Evolutionary conservation across 2,797 vertebrate species (phyloP).

Genomic region (Pangasius macronema): DNA sequence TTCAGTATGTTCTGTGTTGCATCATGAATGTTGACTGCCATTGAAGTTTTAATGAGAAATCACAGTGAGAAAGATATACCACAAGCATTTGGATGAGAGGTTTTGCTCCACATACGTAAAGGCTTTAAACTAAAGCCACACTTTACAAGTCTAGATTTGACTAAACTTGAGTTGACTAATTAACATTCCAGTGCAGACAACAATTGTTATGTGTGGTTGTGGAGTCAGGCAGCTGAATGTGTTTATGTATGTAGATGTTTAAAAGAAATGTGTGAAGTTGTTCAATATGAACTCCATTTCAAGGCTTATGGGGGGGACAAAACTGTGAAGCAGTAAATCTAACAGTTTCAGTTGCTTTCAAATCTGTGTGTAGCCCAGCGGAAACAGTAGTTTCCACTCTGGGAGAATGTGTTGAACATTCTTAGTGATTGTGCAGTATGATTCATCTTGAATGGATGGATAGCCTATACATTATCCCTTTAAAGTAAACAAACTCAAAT

Average conservation of each 20-base stretch:
- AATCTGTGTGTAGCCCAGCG: conserved; percentile 29
- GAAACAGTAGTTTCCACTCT: conserved; percentile 46
- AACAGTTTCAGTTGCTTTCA: conserved; percentile 10
- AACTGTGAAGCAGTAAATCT: not conserved
- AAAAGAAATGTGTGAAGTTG: conserved; percentile 2
- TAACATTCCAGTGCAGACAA: conserved; percentile 27
- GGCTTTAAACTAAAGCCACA: conserved; percentile 7
- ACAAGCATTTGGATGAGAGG: conserved; percentile 31
- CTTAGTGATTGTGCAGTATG: conserved; percentile 31
- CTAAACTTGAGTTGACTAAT: conserved; percentile 11
- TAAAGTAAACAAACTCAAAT: conserved; percentile 39
- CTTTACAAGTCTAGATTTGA: conserved; percentile 13
- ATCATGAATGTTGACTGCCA: conserved; percentile 49
- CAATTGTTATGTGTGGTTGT: conserved; percentile 21
- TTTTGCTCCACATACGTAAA: conserved; percentile 32
- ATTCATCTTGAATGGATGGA: conserved; percentile 31
- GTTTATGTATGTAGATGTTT: conserved; percentile 25
- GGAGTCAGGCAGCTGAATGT: conserved; percentile 14
- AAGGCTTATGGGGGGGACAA: not conserved
- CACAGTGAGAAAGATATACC: conserved; percentile 48
- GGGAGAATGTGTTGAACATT: conserved; percentile 33
- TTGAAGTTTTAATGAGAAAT: conserved; percentile 43
- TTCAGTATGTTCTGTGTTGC: conserved; percentile 45
- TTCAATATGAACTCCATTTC: not conserved
- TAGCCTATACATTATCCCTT: conserved; percentile 40